Percentiles rank a stretch among this genome's conserved stretches.
phyloP scores from a whole-genome alignment of 92 coral and sea anemone genomes.

The Heteractis magnifica region DNA sequence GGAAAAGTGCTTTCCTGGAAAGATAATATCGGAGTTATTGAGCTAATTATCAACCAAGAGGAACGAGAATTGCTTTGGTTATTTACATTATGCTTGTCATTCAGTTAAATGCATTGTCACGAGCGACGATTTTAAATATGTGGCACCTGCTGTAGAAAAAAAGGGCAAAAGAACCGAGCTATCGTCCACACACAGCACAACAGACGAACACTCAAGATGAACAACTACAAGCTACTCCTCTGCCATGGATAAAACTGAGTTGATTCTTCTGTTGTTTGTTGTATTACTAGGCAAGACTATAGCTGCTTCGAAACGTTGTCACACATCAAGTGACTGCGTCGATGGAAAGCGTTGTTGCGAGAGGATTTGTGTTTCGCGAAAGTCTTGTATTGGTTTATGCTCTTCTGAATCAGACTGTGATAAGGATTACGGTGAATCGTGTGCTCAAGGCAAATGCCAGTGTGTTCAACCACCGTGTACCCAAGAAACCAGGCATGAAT shows the following conservation, averaged over 20 bases:
- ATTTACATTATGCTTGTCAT: constrained; percentile 21
- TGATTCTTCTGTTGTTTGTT: background rate
- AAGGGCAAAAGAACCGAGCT: background rate
- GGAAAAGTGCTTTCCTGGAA: background rate
- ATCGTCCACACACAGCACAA: background rate
- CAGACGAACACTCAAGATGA: background rate
- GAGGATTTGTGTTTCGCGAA: constrained; percentile 19
- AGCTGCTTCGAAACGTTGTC: constrained; percentile 10
- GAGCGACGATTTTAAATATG: background rate
- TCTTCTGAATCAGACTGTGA: constrained; percentile 31
- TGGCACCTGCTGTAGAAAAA: background rate
- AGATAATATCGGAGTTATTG: constrained; percentile 2
- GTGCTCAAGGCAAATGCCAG: constrained; percentile 10
- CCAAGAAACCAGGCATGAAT: background rate
- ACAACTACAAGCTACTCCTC: background rate
- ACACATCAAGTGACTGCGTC: constrained; percentile 10
- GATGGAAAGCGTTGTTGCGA: constrained; percentile 24
- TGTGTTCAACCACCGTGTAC: constrained; percentile 34
- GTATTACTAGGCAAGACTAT: background rate
- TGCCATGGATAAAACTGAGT: background rate
- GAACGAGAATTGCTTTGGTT: background rate
- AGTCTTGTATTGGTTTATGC: constrained; percentile 23
- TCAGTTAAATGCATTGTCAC: background rate
- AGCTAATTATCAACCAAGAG: constrained; percentile 2
- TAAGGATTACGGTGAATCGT: constrained; percentile 26